These are phyloP conservation scores for Cladopsammia gracilis DNA, from an alignment of 64 coral and sea anemone genomes.

Conservation along the genomic window DNA sequence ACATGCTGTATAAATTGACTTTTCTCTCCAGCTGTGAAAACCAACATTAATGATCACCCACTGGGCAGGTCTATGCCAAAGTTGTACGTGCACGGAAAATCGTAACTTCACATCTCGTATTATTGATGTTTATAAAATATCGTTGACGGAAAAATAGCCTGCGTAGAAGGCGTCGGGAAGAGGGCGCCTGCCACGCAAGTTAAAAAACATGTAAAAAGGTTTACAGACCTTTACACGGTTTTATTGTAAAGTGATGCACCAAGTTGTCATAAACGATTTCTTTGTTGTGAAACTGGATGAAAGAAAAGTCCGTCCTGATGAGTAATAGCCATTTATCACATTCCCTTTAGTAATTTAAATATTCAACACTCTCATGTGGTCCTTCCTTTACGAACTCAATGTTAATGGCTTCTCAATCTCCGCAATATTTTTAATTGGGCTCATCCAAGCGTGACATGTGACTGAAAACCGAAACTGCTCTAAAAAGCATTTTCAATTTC, in stretches of 20 bases:
- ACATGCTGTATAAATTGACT: neutral
- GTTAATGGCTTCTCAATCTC: neutral
- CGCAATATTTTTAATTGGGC: constrained; percentile 48
- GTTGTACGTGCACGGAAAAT: constrained; percentile 7
- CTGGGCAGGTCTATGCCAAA: neutral
- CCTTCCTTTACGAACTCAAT: neutral
- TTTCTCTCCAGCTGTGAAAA: neutral
- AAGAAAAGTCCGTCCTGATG: neutral
- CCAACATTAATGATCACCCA: neutral
- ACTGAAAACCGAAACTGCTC: neutral
- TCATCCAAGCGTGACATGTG: neutral
- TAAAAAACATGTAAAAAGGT: no score
- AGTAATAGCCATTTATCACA: no score
- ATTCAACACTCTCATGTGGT: neutral
- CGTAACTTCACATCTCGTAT: no score
- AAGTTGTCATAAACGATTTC: neutral
- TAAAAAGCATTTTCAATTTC: neutral
- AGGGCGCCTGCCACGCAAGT: no score
- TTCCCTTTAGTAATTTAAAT: neutral
- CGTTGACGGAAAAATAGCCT: no score
- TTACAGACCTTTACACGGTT: neutral
- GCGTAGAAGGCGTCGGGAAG: no score
- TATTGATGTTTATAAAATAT: no score
- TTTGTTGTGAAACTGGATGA: neutral
- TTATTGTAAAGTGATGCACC: neutral